These are phyloP conservation scores for Oligia latruncula DNA, from an alignment of 2,888 invertebrate species.

Conservation along the genomic window DNA sequence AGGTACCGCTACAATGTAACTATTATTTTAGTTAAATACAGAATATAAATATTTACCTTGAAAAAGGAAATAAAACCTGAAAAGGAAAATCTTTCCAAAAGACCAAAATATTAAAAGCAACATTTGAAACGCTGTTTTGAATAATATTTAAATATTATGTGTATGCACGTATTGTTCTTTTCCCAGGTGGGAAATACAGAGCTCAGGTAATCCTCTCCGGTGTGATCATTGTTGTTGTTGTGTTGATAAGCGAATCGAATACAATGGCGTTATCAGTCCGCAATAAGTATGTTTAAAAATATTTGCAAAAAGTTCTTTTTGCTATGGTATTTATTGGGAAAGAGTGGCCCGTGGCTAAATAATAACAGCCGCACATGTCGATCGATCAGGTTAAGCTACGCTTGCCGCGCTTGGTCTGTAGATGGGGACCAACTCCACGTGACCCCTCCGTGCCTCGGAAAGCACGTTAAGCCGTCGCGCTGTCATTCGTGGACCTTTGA, in stretches of 20 bases:
- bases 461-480: too few relatives aligned
- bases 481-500: neutral
- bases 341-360: too few relatives aligned
- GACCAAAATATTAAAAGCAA: neutral
- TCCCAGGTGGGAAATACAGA: neutral
- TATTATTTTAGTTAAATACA: too few relatives aligned
- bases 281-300: neutral
- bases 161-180: constrained; percentile 8
- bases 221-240: constrained; percentile 9
- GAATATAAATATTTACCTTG: neutral
- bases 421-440: too few relatives aligned
- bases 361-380: too few relatives aligned
- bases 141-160: constrained; percentile 4
- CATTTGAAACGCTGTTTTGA: constrained; percentile 13
- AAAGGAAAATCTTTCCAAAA: neutral
- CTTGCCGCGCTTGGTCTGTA: too few relatives aligned
- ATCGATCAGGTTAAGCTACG: too few relatives aligned
- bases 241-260: constrained; percentile 25
- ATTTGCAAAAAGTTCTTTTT: neutral
- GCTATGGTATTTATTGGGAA: neutral
- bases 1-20: too few relatives aligned
- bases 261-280: neutral
- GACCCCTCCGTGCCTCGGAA: too few relatives aligned
- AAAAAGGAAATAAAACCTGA: neutral
- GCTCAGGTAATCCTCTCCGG: constrained; percentile 17